Conservation (phyloP, 2,797 vertebrate genomes). For the Capromys pilorides region DNA sequence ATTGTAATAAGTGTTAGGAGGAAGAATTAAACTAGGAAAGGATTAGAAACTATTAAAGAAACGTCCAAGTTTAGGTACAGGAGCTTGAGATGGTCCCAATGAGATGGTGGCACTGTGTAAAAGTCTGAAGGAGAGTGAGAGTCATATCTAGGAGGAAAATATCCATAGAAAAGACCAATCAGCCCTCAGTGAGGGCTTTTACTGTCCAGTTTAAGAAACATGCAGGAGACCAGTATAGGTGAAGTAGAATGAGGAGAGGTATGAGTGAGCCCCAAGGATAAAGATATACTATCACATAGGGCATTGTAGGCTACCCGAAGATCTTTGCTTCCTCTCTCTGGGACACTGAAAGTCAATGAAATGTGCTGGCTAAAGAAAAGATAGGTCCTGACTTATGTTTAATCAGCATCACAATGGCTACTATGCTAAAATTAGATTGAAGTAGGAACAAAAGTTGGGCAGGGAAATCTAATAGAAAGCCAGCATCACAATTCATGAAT, state of each 20-base stretch:
- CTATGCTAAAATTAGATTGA: background rate
- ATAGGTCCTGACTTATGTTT: background rate
- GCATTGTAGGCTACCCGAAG: background rate
- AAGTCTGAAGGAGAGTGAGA: background rate
- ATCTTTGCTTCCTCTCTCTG: background rate
- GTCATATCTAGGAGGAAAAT: background rate
- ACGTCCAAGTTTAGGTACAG: background rate
- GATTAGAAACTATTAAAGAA: background rate
- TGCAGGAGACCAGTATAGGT: background rate
- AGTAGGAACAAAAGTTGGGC: background rate
- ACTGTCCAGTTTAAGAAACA: background rate
- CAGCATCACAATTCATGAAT: background rate
- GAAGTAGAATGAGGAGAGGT: too few species aligned
- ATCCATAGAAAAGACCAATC: background rate
- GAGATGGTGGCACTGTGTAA: background rate
- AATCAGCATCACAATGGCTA: background rate
- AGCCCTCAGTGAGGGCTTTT: background rate
- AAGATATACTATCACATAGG: background rate
- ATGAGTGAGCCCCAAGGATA: background rate
- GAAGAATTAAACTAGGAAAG: background rate
- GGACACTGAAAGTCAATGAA: accelerated
- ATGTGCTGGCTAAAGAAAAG: background rate
- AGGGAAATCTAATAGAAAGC: conserved; percentile 1
- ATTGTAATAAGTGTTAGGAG: background rate
- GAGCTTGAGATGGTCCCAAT: background rate